Evolutionary conservation across 2,113 vertebrate species (phyloP).

Genomic region (Hemichromis elongatus): DNA sequence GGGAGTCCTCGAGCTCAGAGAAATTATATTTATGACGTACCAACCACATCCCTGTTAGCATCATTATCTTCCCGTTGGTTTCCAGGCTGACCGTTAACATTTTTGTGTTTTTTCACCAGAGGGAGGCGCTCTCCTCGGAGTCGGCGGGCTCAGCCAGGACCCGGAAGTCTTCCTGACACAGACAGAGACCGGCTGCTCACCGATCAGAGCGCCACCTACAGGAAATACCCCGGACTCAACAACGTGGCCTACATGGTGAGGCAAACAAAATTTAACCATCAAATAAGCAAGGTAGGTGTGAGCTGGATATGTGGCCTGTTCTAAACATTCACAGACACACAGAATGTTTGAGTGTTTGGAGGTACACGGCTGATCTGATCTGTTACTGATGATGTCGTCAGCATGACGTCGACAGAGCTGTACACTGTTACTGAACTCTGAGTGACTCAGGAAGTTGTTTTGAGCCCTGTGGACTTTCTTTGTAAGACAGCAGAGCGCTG

Average conservation of each 20-base stretch:
- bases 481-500: background rate
- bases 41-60: background rate
- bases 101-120: constrained; percentile 45
- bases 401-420: background rate
- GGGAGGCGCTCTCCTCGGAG: constrained; percentile 87
- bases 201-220: constrained; percentile 90
- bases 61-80: background rate
- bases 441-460: background rate
- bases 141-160: constrained; percentile 81
- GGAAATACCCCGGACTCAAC: constrained; percentile 91
- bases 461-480: background rate
- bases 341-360: background rate
- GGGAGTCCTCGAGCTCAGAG: background rate
- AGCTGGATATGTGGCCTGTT: background rate
- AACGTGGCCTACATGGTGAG: constrained; percentile 95
- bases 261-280: constrained; percentile 3
- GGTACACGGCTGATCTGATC: background rate
- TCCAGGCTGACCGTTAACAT: background rate
- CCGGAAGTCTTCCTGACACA: constrained; percentile 82
- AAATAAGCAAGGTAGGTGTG: background rate
- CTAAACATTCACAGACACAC: background rate
- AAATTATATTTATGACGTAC: background rate
- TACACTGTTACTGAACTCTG: background rate
- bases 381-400: background rate
- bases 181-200: constrained; percentile 82